Base-by-base conservation (phyloP, 2,797 vertebrate species). In the Cygnus olor region DNA sequence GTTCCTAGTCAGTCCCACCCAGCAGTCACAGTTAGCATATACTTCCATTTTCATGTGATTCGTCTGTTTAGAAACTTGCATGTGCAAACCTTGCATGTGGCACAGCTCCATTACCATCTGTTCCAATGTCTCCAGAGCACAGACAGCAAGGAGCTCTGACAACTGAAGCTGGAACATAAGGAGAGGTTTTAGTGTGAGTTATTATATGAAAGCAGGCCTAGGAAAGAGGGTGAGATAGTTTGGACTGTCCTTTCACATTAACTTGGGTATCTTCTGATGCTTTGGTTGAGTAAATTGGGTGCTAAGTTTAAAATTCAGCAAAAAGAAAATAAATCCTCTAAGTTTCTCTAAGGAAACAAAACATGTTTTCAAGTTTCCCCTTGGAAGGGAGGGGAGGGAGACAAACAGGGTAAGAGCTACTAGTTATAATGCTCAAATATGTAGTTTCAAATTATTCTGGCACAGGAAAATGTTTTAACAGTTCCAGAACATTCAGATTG, bases 61-160 rank as follows among this genome's bases (percentile, higher is more conserved):
- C 64, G 14, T 64, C 53, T 44, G 84, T 28, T 77, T 15, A 80
- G 88, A 63, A 85, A 63, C 70, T 76, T 9, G 7, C 80, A 27
- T 40, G 85, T 45, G 74, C 57, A 45, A 42, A 32, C 44, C 68
- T 5, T 5, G 51, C 14, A 4, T 0, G 3, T 89, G 95, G 93
- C 94, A 77, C 56, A 32, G 92, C 74, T 95, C 91, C 93, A 90
- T 28, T 30, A 47, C 95, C 96, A 91, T 91, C 95, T 96, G 94
- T 44, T 93, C 69, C 36, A 4, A 0, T 0, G 51, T 18, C 89
- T 78, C 76, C 91, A 73, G 79, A 34, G 71, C 87, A 38, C 63
- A 61, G 88, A 25, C 74, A 93, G 65, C 0, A 0, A 88, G 83
- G 22, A n/a, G 89, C 81, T 58, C 78, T 87, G 74, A 85, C 56